A percentile compares a stretch with the other conserved stretches of the same genome.
Conservation (phyloP, 2,888 invertebrate species). For the Idaea aversata region DNA sequence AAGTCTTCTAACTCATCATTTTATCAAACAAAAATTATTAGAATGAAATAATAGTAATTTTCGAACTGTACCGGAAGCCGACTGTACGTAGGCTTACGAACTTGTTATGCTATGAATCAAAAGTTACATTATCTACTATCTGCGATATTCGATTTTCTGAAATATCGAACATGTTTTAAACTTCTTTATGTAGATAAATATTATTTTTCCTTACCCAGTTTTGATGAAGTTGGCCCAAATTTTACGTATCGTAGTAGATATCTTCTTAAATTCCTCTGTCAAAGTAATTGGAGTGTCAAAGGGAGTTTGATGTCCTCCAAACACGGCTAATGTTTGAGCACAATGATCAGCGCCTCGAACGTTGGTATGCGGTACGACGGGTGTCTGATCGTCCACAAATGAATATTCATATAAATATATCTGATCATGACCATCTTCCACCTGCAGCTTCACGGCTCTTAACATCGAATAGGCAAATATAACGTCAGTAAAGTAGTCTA, state of each 20-base stretch:
- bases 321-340: slow-evolving; percentile 35
- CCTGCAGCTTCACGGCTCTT: slow-evolving; percentile 32
- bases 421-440: slow-evolving; percentile 35
- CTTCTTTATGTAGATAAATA: no score
- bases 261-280: slow-evolving; percentile 27
- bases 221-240: slow-evolving; percentile 49
- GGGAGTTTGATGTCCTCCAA: slow-evolving; percentile 19
- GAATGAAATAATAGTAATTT: no score
- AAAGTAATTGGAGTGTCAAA: slow-evolving; percentile 12
- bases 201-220: slow-evolving; percentile 41
- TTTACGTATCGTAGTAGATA: slow-evolving; percentile 32
- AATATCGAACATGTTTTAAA: no score
- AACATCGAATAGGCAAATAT: slow-evolving; percentile 34
- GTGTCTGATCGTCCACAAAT: slow-evolving; percentile 34
- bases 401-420: slow-evolving; percentile 44
- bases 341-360: slow-evolving; percentile 40
- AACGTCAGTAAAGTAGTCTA: slow-evolving; percentile 44
- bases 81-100: no score
- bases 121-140: no score
- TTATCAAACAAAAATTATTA: no score
- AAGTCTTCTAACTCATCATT: no score
- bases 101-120: no score
- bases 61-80: no score
- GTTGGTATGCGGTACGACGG: slow-evolving; percentile 30
- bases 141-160: no score